Evolutionary conservation across 2,888 invertebrate species (phyloP).

Genomic region (Netelia melanura): DNA sequence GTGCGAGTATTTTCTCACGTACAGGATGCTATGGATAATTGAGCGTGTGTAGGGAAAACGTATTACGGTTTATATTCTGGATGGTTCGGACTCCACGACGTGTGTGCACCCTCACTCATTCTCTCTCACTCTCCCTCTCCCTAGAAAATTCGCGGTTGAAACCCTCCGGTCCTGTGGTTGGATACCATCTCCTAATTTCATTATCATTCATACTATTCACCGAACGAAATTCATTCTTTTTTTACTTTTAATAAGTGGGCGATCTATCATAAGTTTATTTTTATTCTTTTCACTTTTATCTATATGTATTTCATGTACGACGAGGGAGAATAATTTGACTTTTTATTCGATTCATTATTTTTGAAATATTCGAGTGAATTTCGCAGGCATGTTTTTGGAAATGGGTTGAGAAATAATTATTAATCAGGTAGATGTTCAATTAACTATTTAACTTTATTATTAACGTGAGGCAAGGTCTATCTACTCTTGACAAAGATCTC

Average conservation of each 20-base stretch:
- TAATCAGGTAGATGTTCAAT: too few relatives aligned
- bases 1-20: constrained; percentile 29
- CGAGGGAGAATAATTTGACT: background rate
- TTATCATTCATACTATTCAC: constrained; percentile 46
- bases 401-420: too few relatives aligned
- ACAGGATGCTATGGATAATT: constrained; percentile 73
- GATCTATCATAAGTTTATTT: constrained; percentile 13
- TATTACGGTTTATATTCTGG: constrained; percentile 51
- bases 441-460: too few relatives aligned
- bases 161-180: constrained; percentile 16
- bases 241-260: background rate
- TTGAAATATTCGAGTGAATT: background rate
- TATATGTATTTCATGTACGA: background rate
- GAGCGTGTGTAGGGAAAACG: constrained; percentile 77
- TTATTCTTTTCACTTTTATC: background rate
- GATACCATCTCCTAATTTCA: constrained; percentile 52
- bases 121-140: background rate
- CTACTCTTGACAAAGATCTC: too few relatives aligned
- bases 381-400: too few relatives aligned
- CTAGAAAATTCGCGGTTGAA: constrained; percentile 43
- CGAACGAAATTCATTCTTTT: constrained; percentile 6
- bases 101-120: background rate
- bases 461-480: too few relatives aligned
- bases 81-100: background rate
- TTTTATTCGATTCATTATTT: constrained; percentile 4